phyloP scores from a whole-genome alignment of 1,140 invertebrate genomes.

The Doryteuthis pealeii region DNA sequence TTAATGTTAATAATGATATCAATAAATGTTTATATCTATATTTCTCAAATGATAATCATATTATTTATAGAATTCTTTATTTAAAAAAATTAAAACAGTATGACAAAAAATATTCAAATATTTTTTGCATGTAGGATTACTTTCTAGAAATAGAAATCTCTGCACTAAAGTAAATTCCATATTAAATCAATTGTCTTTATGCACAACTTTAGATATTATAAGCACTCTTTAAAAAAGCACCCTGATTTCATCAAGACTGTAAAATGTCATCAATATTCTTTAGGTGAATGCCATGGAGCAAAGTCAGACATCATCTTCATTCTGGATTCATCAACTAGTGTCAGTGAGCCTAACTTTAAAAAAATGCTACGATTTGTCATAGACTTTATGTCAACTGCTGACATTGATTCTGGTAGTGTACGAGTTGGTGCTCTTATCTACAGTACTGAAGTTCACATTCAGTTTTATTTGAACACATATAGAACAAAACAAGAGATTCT shows the following conservation, averaged over 20 bases:
- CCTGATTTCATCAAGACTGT: not conserved
- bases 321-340: slow-evolving; percentile 41
- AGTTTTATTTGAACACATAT: slow-evolving; percentile 40
- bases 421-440: slow-evolving; percentile 39
- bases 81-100: too few species aligned
- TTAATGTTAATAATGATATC: too few species aligned
- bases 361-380: slow-evolving; percentile 36
- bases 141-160: not conserved
- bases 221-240: not conserved
- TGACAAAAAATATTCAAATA: too few species aligned
- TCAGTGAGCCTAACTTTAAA: slow-evolving; percentile 35
- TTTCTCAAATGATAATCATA: too few species aligned
- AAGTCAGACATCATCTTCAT: slow-evolving; percentile 43
- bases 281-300: slow-evolving; percentile 24
- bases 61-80: too few species aligned
- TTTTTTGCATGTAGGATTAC: too few species aligned
- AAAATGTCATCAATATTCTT: slow-evolving; percentile 12
- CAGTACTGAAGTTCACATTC: slow-evolving; percentile 28
- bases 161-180: not conserved
- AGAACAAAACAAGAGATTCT: slow-evolving; percentile 25
- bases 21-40: too few species aligned
- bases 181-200: not conserved
- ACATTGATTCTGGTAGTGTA: slow-evolving; percentile 37
- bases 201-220: not conserved
- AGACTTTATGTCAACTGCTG: slow-evolving; percentile 29